Conservation (phyloP, 2,797 vertebrate species). For the Syncerus caffer region DNA sequence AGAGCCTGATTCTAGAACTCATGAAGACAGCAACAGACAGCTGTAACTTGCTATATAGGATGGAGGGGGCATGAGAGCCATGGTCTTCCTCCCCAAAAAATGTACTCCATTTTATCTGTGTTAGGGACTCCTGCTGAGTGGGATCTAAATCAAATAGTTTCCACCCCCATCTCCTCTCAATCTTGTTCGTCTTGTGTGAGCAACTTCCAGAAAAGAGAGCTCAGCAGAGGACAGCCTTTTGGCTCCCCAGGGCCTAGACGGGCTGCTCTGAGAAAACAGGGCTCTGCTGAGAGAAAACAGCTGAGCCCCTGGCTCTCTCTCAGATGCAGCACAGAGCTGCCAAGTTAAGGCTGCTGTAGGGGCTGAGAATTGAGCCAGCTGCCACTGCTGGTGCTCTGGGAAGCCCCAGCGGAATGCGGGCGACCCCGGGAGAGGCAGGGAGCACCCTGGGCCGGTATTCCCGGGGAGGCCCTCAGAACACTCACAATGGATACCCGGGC, state of each 20-base stretch:
- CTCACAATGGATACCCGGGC: not conserved
- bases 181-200: not conserved
- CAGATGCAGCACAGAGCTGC: not conserved
- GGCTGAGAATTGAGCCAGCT: not conserved
- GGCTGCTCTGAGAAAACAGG: not conserved
- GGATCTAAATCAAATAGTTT: not conserved
- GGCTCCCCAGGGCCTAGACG: not conserved
- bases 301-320: not conserved
- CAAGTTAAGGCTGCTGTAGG: not conserved
- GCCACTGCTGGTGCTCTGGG: constrained; percentile 50
- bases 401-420: constrained; percentile 72
- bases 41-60: not conserved
- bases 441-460: not conserved
- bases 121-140: not conserved
- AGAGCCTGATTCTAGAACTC: not conserved
- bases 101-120: not conserved
- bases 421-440: constrained; percentile 15
- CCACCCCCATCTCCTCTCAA: not conserved
- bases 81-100: not conserved
- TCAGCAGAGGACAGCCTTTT: not conserved
- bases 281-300: not conserved
- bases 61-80: not conserved
- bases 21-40: no score
- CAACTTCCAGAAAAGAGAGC: constrained; percentile 24
- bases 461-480: not conserved